Percentiles rank a stretch among this genome's conserved stretches.
Conservation (phyloP, 2,797 vertebrate species). For the Limosa lapponica region DNA sequence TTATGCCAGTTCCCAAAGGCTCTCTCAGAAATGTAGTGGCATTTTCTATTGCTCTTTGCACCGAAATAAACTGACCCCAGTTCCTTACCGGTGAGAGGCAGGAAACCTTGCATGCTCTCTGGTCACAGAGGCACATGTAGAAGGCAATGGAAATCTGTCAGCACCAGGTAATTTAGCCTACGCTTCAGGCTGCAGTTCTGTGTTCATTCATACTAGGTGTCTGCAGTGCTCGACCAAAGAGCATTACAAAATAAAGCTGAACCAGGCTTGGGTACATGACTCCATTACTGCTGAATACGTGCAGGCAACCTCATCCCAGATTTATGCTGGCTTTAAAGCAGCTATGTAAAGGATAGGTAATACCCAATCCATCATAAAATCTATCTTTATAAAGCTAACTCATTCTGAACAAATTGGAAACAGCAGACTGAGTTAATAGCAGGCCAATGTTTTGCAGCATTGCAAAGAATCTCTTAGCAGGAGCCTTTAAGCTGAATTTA, state of each 20-base stretch:
- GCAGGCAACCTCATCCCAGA: neutral
- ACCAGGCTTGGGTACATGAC: neutral
- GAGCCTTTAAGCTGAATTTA: neutral
- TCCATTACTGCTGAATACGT: neutral
- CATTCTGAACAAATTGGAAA: constrained; percentile 1
- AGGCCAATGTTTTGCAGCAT: neutral
- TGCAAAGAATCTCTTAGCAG: neutral
- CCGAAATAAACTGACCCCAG: neutral
- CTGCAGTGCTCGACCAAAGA: neutral
- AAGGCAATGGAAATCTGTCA: constrained; percentile 20
- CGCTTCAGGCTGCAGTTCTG: neutral
- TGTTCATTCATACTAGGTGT: neutral
- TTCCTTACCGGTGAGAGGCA: neutral
- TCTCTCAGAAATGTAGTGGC: neutral
- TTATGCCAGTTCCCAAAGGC: neutral
- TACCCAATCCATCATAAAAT: neutral
- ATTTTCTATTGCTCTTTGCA: neutral
- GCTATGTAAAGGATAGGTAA: neutral
- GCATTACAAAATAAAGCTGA: neutral
- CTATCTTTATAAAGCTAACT: neutral
- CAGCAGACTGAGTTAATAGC: neutral
- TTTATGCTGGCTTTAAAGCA: neutral
- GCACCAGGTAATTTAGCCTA: constrained; percentile 4
- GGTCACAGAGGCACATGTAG: fast-evolving
- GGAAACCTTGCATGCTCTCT: neutral